A percentile compares a stretch with the other conserved stretches of the same genome.
These are phyloP conservation scores for Deilephila elpenor DNA, from an alignment of 2,888 invertebrate species.

Conservation along the genomic window DNA sequence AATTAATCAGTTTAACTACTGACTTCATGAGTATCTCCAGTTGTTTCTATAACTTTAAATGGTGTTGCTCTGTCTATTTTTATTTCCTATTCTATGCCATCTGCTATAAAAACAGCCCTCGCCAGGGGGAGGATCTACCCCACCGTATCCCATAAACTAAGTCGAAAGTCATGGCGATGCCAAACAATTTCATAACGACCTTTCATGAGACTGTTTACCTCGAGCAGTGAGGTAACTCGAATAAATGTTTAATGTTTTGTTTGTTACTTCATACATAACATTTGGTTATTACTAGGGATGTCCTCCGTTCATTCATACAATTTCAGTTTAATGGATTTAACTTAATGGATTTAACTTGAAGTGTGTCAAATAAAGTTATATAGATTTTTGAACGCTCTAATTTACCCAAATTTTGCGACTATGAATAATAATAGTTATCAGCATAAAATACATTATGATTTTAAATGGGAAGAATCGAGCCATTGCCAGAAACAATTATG, in stretches of 20 bases:
- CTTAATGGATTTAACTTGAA: neutral
- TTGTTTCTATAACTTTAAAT: neutral
- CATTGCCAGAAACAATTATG: too few species aligned
- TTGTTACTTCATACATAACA: slow-evolving; percentile 40
- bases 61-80: neutral
- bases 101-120: neutral
- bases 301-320: slow-evolving; percentile 4
- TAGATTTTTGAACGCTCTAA: neutral
- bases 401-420: neutral
- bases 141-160: neutral
- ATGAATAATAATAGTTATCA: too few species aligned
- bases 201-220: slow-evolving; percentile 14
- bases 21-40: neutral
- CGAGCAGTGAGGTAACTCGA: slow-evolving; percentile 26
- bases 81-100: neutral
- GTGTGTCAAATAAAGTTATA: neutral
- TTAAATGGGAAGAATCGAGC: too few species aligned
- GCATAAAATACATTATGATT: too few species aligned
- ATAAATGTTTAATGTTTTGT: slow-evolving; percentile 42
- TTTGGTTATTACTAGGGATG: slow-evolving; percentile 32
- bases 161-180: neutral
- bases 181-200: slow-evolving; percentile 21
- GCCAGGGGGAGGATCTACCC: too few species aligned
- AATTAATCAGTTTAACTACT: neutral
- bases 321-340: neutral